Base-by-base conservation (phyloP, 1,140 invertebrate species). In the Neodiprion pinetum region DNA sequence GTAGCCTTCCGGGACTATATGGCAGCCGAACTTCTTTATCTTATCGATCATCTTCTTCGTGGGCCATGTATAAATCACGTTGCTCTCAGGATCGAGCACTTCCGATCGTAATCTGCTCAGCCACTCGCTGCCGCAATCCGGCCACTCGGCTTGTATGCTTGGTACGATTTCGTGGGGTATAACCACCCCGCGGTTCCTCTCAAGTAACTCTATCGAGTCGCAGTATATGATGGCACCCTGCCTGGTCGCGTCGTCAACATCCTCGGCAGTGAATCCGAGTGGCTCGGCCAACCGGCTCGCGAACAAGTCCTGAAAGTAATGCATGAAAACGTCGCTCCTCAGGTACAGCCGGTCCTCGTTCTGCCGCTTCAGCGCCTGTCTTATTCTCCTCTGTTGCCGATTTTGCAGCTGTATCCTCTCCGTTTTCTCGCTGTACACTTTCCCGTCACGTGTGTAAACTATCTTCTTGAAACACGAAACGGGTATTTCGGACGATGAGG, bases 1-100 rank as follows among this genome's bases (percentile, higher is more conserved):
- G 83, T 90, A 93, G 28, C 93, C 92, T 74, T 93, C 88, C 0
- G 94, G 94, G 0, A 94, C 88, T 2, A 94, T 82, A 76, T 94
- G 90, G 75, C 92, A 95, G 9, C 92, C 93, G 67, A 92, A 90
- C 9, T 90, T 89, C n/a, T 89, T 89, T 7, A 94, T 90, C 76
- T 92, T 93, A 9, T 90, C 88, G 0, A 94, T 86, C 88, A 93
- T 92, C 12, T 90, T 84, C 28, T 88, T 86, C 0, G 90, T 90
- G 0, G 94, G 94, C 94, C 94, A 95, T 74, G 90, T 89, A 74
- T 91, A 92, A 53, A 83, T 85, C 71, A 89, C 89, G 14, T 89
- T 90, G 0, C 87, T 90, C 65, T 91, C 88, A 5, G 90, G 86
- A 80, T 92, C 91, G 72, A 86, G 85, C 17, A 89, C 85, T 47